Percentiles rank a stretch among this genome's conserved stretches.
These are phyloP conservation scores for Sparus aurata DNA, from an alignment of 2,797 vertebrate genomes.

Conservation along the genomic window DNA sequence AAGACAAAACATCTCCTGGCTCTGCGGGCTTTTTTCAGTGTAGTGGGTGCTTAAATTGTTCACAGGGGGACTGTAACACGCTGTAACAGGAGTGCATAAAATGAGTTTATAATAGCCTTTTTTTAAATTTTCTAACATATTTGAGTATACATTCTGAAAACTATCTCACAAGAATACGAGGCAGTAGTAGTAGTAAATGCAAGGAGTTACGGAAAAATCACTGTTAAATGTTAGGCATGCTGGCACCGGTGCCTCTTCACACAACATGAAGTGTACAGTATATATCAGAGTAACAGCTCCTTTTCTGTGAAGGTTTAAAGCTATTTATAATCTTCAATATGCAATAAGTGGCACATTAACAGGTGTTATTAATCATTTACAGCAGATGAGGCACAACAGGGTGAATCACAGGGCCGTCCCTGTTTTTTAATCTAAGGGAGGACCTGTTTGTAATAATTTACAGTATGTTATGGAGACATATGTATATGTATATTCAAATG, in stretches of 20 bases:
- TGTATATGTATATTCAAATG: neutral
- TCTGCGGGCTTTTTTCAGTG: constrained; percentile 2
- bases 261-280: neutral
- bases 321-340: neutral
- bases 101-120: constrained; percentile 8
- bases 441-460: neutral
- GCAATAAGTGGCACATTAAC: neutral
- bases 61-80: constrained; percentile 12
- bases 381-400: neutral
- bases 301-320: neutral
- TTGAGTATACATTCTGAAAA: constrained; percentile 20
- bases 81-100: constrained; percentile 24
- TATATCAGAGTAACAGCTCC: neutral
- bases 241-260: neutral
- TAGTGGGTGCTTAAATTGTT: constrained; percentile 22
- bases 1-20: neutral
- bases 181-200: neutral
- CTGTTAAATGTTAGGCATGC: neutral
- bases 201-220: neutral
- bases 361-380: neutral
- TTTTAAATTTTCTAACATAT: constrained; percentile 15
- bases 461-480: neutral
- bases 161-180: neutral
- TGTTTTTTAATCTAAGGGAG: neutral
- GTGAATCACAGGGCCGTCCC: neutral